Evolutionary conservation across 2,888 invertebrate genomes (phyloP), one percentile per base, ranked within the genome.

Genomic region (Dynastes maya): DNA sequence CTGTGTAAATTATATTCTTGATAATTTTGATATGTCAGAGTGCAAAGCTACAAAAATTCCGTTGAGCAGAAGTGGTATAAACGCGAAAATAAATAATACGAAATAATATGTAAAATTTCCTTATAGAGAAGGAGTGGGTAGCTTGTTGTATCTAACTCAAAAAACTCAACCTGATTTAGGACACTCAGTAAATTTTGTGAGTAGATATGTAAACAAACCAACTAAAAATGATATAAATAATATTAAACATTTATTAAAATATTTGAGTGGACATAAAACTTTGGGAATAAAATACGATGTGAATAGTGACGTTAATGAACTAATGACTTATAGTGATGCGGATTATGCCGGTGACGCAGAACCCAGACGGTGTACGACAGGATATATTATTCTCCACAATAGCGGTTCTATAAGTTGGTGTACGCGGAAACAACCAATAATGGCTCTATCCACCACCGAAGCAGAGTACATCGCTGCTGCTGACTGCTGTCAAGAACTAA

Each of bases 371-470:
- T 80, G 80, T 76, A 81, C 70, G 61, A 80, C 58, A n/a, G 78
- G 78, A 1, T 80, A 65, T 29, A 40, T 78, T 13, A 63, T 78
- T 27, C 49, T 63, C 1, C 58, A 63, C 32, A 53, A 37, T 51
- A 67, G 67, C 11, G 75, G 53, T 55, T 53, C 78, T 2, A 27
- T 78, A 11, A 53, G 63, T 16, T 78, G 78, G 75, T 49, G 27
- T 32, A 37, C 75, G 2, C 16, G 72, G 29, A 63, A 49, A 40
- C 78, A 78, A 53, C 65, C 63, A 9, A 75, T 78, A 49, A 67
- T 75, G 8, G 71, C 75, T n/a, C 53, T 78, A 37, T 67, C 75
- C 11, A 80, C 80, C 2, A 81, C 82, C 0, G 84, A 83, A 67
- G 75, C 74, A 5, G 79, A 79, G 51, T 79, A 55, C 27, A 76